Percentiles rank a stretch among this genome's conserved stretches.
phyloP scores from a whole-genome alignment of 2,797 vertebrate genomes.

The Mus caroli region DNA sequence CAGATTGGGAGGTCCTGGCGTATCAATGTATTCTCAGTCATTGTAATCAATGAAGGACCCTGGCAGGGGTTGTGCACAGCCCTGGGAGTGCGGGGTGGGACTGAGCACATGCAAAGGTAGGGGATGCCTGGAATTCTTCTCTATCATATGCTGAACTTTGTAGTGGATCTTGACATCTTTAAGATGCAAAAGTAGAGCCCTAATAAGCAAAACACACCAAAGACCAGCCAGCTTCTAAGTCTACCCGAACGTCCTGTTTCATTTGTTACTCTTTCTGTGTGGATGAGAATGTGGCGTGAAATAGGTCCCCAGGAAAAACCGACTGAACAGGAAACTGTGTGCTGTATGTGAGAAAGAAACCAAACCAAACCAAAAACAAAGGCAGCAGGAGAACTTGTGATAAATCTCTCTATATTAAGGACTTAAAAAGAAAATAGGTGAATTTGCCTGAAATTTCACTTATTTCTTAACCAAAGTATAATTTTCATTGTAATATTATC shows the following conservation, averaged over 20 bases:
- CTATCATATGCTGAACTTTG: not conserved
- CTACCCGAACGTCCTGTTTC: not conserved
- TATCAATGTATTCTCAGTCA: not conserved
- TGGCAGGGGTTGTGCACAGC: too few relatives aligned
- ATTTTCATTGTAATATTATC: constrained; percentile 39
- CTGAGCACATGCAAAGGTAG: accelerated
- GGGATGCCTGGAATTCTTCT: not conserved
- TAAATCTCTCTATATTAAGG: constrained; percentile 29
- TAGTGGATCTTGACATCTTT: not conserved
- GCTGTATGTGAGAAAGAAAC: not conserved
- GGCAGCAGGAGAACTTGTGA: not conserved
- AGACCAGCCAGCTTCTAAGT: not conserved
- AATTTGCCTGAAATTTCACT: constrained; percentile 7
- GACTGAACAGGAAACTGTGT: not conserved
- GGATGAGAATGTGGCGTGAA: not conserved
- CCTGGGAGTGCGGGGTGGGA: not conserved
- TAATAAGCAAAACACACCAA: not conserved
- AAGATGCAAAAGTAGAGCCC: not conserved
- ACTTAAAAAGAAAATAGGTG: not conserved
- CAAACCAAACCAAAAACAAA: not conserved
- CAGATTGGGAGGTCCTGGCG: not conserved
- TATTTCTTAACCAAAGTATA: constrained; percentile 4
- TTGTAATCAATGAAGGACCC: not conserved
- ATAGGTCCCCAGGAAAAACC: not conserved
- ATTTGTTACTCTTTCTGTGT: not conserved